Base-by-base conservation (phyloP, 30 jellyfish, hydroid and myxozoan species). In the Clytia hemisphaerica region DNA sequence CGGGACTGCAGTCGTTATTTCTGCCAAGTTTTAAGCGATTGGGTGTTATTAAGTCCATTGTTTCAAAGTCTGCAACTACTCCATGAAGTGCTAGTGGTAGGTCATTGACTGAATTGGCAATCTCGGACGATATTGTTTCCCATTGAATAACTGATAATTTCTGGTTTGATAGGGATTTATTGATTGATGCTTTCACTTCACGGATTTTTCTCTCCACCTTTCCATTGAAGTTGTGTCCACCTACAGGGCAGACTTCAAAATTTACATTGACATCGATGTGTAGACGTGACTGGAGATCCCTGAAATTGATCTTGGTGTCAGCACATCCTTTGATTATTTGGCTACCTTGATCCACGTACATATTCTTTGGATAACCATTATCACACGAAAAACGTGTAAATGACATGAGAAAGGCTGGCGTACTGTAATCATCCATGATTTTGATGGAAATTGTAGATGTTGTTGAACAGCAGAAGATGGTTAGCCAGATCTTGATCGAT, bases 301-400 rank as follows among this genome's bases (percentile, higher is more conserved):
- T 49, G 6, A 4, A 33, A 49, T 49, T 49, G 19, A 6, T n/a
- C 18, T n/a, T 49, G 32, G 14, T n/a, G 14, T 28, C 19, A 49
- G 18, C 25, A n/a, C 18, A 49, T n/a, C 18, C 18, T 49, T n/a
- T n/a, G n/a, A n/a, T n/a, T n/a, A n/a, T n/a, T n/a, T n/a, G n/a
- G n/a, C n/a, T n/a, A n/a, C n/a, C 63, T n/a, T n/a, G 32, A 16
- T 49, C 63, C 19, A 28, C 19, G 14, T n/a, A 4, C 14, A 49
- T 28, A n/a, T 16, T 6, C 63, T 49, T 49, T 16, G 63, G 63
- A 16, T 49, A 49, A 4, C 63, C 63, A 49, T n/a, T n/a, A n/a
- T n/a, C n/a, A n/a, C n/a, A n/a, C n/a, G n/a, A n/a, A n/a, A n/a
- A n/a, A n/a, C n/a, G 19, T 6, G 63, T 49, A 33, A 49, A 49